Evolutionary conservation across 1,140 invertebrate species (phyloP).

Genomic region (Atta colombica): DNA sequence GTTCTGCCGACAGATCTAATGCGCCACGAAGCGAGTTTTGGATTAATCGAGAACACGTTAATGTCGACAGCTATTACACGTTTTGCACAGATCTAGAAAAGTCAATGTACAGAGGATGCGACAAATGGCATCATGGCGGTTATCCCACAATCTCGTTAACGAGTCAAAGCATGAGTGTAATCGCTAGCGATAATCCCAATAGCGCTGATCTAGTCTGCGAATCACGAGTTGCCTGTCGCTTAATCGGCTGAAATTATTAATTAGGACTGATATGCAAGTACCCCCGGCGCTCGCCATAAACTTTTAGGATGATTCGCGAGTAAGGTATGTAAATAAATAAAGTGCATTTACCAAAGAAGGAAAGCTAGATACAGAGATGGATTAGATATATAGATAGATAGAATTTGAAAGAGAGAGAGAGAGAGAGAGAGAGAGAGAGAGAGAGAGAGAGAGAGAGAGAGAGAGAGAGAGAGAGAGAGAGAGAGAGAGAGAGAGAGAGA

Average conservation of each 20-base stretch:
- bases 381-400: not conserved
- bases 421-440: not conserved
- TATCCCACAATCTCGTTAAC: conserved; percentile 24
- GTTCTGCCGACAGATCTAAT: not conserved
- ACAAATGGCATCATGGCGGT: conserved; percentile 24
- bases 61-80: conserved; percentile 21
- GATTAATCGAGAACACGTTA: conserved; percentile 20
- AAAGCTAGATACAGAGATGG: conserved; percentile 2
- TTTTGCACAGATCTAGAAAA: conserved; percentile 4
- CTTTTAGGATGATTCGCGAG: conserved; percentile 48
- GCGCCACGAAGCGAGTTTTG: not conserved
- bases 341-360: not conserved
- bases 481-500: not conserved
- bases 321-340: conserved; percentile 27
- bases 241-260: conserved; percentile 70
- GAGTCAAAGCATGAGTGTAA: conserved; percentile 48
- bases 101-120: not conserved
- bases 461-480: too few species aligned
- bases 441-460: not conserved
- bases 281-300: not conserved
- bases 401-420: not conserved
- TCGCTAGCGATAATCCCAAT: conserved; percentile 29
- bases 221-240: conserved; percentile 45
- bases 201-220: conserved; percentile 29
- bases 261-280: conserved; percentile 29